Percentiles rank a stretch among this genome's conserved stretches.
phyloP scores from a whole-genome alignment of 2,888 invertebrate species.

The Pterostichus niger region DNA sequence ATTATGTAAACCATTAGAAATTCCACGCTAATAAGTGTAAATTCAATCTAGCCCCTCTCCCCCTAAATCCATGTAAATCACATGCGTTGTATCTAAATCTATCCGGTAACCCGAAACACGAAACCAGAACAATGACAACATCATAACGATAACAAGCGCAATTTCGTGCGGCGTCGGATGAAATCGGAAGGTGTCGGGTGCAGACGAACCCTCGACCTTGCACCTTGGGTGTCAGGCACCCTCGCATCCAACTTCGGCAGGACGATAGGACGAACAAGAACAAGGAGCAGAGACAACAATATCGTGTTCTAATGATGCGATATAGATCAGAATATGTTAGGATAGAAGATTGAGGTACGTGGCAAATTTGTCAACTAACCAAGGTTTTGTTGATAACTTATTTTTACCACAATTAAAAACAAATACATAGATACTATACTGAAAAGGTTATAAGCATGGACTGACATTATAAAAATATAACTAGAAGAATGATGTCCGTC shows the following conservation, averaged over 20 bases:
- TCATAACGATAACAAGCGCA: slow-evolving; percentile 16
- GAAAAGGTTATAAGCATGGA: too few relatives aligned
- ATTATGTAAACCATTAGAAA: too few relatives aligned
- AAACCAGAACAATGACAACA: slow-evolving; percentile 24
- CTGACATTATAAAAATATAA: too few relatives aligned
- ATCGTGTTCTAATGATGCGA: background rate
- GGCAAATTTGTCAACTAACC: too few relatives aligned
- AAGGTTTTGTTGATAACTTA: too few relatives aligned
- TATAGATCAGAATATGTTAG: background rate
- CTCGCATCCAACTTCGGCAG: too few relatives aligned
- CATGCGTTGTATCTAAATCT: background rate
- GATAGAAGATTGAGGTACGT: too few relatives aligned
- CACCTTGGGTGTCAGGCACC: background rate
- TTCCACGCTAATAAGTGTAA: too few relatives aligned
- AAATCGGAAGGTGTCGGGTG: background rate
- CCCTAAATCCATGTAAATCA: slow-evolving; percentile 6
- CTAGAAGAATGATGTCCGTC: too few relatives aligned
- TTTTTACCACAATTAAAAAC: too few relatives aligned
- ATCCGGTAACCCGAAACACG: slow-evolving; percentile 13
- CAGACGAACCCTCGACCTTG: slow-evolving; percentile 1
- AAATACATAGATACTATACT: too few relatives aligned
- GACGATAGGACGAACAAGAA: background rate
- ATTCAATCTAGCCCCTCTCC: background rate
- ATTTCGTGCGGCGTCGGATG: background rate
- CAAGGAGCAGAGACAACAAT: background rate